These are phyloP conservation scores for Syrista parreyssii DNA, from an alignment of 2,888 invertebrate species.

Conservation along the genomic window DNA sequence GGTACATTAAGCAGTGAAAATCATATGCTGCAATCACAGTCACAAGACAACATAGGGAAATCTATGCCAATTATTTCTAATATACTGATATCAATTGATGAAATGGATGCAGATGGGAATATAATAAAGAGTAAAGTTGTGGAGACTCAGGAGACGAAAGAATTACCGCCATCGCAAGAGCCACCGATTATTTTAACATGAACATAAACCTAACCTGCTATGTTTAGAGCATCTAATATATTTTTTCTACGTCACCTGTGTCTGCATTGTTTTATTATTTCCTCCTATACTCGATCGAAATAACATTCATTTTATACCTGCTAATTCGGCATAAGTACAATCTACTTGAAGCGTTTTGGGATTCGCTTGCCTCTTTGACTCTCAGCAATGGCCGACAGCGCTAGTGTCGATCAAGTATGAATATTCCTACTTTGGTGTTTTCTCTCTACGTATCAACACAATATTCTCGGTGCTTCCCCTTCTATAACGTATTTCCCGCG, in stretches of 20 bases:
- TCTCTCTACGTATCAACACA: background rate
- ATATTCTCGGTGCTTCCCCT: background rate
- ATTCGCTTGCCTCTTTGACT: too few relatives aligned
- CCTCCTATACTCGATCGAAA: too few relatives aligned
- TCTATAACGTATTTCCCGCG: background rate
- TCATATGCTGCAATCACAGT: conserved; percentile 18
- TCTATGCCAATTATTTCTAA: conserved; percentile 57
- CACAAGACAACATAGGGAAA: conserved; percentile 30
- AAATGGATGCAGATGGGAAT: conserved; percentile 75
- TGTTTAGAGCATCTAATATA: too few relatives aligned
- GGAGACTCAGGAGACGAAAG: conserved; percentile 68
- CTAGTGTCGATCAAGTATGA: too few relatives aligned
- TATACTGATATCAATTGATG: conserved; percentile 75
- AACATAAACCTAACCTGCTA: background rate
- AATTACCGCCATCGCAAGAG: conserved; percentile 54
- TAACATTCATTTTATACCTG: too few relatives aligned
- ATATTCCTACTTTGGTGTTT: too few relatives aligned
- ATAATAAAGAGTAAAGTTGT: conserved; percentile 72
- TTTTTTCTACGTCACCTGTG: too few relatives aligned
- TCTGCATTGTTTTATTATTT: too few relatives aligned
- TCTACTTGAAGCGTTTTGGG: too few relatives aligned
- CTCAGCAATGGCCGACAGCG: too few relatives aligned
- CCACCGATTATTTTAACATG: conserved; percentile 56
- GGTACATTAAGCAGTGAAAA: conserved; percentile 57
- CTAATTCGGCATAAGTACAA: too few relatives aligned